Evolutionary conservation across 2,888 invertebrate species (phyloP).

Genomic region (Achlya flavicornis): DNA sequence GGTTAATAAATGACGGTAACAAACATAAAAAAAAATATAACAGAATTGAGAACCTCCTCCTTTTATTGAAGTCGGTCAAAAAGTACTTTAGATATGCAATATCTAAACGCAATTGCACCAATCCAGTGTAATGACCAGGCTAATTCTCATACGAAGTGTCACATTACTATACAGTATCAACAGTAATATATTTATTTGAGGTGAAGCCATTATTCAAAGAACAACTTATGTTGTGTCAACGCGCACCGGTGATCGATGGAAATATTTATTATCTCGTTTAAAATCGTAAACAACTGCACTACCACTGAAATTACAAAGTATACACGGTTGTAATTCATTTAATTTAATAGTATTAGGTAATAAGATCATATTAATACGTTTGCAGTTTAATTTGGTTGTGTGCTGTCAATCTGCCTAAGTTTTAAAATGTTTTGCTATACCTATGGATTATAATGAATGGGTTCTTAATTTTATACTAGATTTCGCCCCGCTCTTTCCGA

Average conservation of each 20-base stretch:
- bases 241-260: slow-evolving; percentile 47
- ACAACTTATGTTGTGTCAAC: slow-evolving; percentile 43
- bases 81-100: not conserved
- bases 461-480: too few species aligned
- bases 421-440: too few species aligned
- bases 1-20: too few species aligned
- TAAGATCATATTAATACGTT: not conserved
- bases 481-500: too few species aligned
- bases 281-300: slow-evolving; percentile 31
- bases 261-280: slow-evolving; percentile 46
- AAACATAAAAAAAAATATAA: too few species aligned
- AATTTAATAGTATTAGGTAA: not conserved
- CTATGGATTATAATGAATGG: too few species aligned
- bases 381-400: not conserved
- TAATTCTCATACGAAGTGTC: not conserved
- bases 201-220: slow-evolving; percentile 9
- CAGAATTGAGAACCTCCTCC: too few species aligned
- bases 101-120: too few species aligned
- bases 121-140: too few species aligned
- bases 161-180: not conserved
- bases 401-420: not conserved
- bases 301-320: slow-evolving; percentile 29
- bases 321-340: not conserved
- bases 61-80: too few species aligned
- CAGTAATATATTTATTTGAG: slow-evolving; percentile 4